Conservation (phyloP, 2,797 vertebrate genomes). For the Odontamblyopus lacepedii region DNA sequence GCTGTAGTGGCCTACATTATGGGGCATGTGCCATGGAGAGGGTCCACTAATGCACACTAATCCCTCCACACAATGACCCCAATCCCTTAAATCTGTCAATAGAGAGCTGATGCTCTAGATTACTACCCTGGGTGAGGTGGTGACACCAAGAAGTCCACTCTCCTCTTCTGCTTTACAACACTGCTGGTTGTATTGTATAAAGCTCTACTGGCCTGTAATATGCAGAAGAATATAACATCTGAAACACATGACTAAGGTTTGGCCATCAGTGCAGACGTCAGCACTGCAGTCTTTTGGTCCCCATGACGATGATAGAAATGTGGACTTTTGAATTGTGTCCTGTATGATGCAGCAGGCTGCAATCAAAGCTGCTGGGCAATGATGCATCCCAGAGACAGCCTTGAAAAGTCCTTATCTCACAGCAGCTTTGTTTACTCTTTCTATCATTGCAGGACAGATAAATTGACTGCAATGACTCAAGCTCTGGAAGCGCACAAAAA, state of each 20-base stretch:
- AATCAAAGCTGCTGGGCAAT: slow-evolving; percentile 46
- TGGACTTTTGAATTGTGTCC: slow-evolving; percentile 27
- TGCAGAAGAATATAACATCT: not conserved
- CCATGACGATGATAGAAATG: slow-evolving; percentile 27
- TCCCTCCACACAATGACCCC: slow-evolving; percentile 80
- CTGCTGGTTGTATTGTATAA: not conserved
- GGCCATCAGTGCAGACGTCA: slow-evolving; percentile 6
- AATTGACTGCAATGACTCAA: slow-evolving; percentile 37
- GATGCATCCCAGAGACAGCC: slow-evolving; percentile 40
- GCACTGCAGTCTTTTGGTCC: slow-evolving; percentile 30
- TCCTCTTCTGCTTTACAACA: slow-evolving; percentile 36
- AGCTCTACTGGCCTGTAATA: slow-evolving; percentile 8
- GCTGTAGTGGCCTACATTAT: slow-evolving; percentile 65
- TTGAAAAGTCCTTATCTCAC: slow-evolving; percentile 54
- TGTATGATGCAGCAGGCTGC: slow-evolving; percentile 26
- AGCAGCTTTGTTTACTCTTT: slow-evolving; percentile 61
- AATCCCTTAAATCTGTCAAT: slow-evolving; percentile 82
- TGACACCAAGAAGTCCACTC: slow-evolving; percentile 57
- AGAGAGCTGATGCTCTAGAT: slow-evolving; percentile 74
- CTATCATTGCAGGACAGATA: slow-evolving; percentile 53
- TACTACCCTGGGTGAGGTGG: slow-evolving; percentile 64
- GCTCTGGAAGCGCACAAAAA: slow-evolving; percentile 35
- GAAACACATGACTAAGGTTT: not conserved
- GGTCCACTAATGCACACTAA: slow-evolving; percentile 77
- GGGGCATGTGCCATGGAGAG: slow-evolving; percentile 56